Evolutionary conservation across 2,888 invertebrate genomes (phyloP).

Genomic region (Ligdia adustata): DNA sequence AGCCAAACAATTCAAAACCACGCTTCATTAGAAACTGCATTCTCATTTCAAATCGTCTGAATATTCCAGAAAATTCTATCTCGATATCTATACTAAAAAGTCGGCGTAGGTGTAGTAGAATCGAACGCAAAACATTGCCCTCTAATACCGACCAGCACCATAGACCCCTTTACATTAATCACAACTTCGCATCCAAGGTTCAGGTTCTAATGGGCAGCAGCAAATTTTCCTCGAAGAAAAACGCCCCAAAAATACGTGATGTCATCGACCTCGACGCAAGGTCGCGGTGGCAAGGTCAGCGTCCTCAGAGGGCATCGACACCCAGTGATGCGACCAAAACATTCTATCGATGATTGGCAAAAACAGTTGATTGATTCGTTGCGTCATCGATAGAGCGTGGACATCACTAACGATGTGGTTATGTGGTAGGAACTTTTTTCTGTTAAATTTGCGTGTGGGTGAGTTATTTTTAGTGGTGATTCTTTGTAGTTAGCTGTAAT

Average conservation of each 20-base stretch:
- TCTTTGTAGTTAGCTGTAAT: constrained; percentile 1
- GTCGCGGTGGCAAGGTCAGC: constrained; percentile 68
- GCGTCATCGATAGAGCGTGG: constrained; percentile 34
- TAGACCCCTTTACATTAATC: neutral
- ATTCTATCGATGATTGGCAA: constrained; percentile 36
- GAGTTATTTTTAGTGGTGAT: constrained; percentile 9
- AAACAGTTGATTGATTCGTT: constrained; percentile 34
- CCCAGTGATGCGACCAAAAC: constrained; percentile 49
- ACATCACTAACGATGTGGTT: constrained; percentile 16
- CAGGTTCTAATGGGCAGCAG: constrained; percentile 9
- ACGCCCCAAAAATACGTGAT: constrained; percentile 68
- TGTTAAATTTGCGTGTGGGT: neutral
- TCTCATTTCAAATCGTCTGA: constrained; percentile 19
- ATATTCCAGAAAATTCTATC: constrained; percentile 38
- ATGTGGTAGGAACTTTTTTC: constrained; percentile 14
- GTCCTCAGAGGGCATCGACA: constrained; percentile 56
- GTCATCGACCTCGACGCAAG: constrained; percentile 67
- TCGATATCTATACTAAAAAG: constrained; percentile 34
- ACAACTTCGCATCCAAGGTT: too few relatives aligned
- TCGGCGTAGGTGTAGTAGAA: constrained; percentile 50
- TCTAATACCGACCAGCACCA: constrained; percentile 20
- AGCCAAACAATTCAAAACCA: neutral
- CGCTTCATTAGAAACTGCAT: constrained; percentile 8
- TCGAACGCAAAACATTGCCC: constrained; percentile 63
- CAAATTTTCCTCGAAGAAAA: constrained; percentile 76